These are phyloP conservation scores for Haplochromis burtoni DNA, from an alignment of 2,113 vertebrate species.

Conservation along the genomic window DNA sequence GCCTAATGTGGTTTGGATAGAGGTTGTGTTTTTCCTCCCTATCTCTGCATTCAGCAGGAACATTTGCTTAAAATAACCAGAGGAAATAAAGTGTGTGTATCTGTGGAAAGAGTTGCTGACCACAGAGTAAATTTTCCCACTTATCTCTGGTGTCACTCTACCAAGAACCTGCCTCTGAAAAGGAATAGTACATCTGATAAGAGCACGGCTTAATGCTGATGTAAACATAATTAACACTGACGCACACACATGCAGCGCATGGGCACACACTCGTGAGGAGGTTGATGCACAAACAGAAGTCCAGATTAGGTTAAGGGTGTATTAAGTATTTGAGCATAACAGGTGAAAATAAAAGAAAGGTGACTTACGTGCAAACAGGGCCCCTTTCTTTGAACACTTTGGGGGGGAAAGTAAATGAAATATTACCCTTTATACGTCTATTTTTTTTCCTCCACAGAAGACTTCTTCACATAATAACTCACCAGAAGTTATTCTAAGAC, in stretches of 20 bases:
- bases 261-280: background rate
- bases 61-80: constrained; percentile 43
- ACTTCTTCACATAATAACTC: constrained; percentile 47
- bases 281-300: background rate
- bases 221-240: constrained; percentile 69
- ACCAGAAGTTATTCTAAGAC: constrained; percentile 33
- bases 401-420: background rate
- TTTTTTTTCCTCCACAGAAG: background rate
- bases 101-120: constrained; percentile 63
- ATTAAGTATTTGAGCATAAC: background rate
- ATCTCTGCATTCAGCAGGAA: constrained; percentile 54
- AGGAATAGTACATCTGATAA: constrained; percentile 69
- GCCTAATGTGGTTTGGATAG: constrained; percentile 69
- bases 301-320: background rate
- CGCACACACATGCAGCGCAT: background rate
- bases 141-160: constrained; percentile 72
- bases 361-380: background rate
- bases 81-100: constrained; percentile 31
- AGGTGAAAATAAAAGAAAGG: background rate
- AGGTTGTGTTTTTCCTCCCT: constrained; percentile 36
- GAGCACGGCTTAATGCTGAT: constrained; percentile 67
- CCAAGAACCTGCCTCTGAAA: constrained; percentile 60
- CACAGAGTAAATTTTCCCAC: constrained; percentile 66
- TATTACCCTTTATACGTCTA: background rate
- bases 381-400: background rate